Conservation (phyloP, 2,113 vertebrate genomes). For the Anhinga anhinga region DNA sequence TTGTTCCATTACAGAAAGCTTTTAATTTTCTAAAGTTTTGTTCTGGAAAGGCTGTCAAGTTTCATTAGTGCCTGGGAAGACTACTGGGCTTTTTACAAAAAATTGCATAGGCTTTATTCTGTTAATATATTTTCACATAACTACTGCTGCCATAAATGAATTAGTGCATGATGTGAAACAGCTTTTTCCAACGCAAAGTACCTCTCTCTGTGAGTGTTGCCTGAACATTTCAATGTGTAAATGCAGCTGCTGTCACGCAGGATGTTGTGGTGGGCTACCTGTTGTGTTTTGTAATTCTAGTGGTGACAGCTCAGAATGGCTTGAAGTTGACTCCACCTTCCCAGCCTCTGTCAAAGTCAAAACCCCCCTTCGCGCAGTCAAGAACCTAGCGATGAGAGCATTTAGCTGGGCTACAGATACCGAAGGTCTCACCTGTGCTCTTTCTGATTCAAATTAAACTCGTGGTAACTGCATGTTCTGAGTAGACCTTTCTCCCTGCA, state of each 20-base stretch:
- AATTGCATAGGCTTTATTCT: neutral
- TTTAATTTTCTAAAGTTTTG: neutral
- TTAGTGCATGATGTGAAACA: neutral
- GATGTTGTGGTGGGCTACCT: neutral
- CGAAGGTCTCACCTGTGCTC: neutral
- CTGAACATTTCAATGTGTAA: neutral
- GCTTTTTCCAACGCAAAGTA: neutral
- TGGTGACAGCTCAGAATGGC: neutral
- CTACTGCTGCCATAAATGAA: neutral
- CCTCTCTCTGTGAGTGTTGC: neutral
- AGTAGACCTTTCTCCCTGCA: neutral
- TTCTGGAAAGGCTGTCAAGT: neutral
- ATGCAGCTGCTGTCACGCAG: neutral
- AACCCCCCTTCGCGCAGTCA: neutral
- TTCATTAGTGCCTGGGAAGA: neutral
- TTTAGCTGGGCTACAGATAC: neutral
- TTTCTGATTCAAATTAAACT: neutral
- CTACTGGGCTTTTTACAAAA: neutral
- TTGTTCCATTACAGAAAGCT: neutral
- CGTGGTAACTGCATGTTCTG: neutral
- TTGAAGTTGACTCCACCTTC: neutral
- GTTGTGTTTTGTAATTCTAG: neutral
- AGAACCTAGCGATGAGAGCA: neutral
- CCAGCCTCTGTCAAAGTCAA: neutral
- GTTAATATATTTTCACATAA: neutral